Percentiles rank a stretch among this genome's conserved stretches.
phyloP scores from a whole-genome alignment of 2,113 vertebrate species.

The Papio anubis region DNA sequence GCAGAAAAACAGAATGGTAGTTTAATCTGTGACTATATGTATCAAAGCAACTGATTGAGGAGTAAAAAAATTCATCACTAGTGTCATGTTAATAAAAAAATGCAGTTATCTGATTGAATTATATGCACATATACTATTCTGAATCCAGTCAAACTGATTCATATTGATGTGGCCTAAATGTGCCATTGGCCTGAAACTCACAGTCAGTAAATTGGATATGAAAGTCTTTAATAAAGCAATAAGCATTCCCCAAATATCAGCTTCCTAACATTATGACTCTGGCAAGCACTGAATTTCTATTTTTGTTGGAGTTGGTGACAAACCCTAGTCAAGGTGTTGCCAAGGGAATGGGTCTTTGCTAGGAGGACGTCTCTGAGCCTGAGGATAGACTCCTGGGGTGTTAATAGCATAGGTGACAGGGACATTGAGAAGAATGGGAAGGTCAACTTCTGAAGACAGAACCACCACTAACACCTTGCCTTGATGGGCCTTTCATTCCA shows the following conservation, averaged over 20 bases:
- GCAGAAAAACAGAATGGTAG: conserved; percentile 51
- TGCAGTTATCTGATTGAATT: neutral
- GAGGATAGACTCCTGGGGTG: neutral
- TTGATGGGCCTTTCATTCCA: neutral
- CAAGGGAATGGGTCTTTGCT: neutral
- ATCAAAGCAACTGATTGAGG: conserved; percentile 35
- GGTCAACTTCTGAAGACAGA: neutral
- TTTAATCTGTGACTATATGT: neutral
- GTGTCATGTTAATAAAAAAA: conserved; percentile 25
- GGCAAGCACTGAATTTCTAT: neutral
- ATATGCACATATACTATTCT: neutral
- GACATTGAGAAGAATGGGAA: neutral
- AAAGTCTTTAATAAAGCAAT: conserved; percentile 51
- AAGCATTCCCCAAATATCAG: neutral
- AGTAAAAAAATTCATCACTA: conserved; percentile 17
- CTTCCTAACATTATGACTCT: neutral
- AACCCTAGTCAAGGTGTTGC: neutral
- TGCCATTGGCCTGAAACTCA: conserved; percentile 29
- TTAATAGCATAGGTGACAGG: neutral
- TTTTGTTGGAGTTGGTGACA: conserved; percentile 17
- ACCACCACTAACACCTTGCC: neutral
- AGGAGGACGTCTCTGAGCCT: neutral
- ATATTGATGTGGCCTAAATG: conserved; percentile 5
- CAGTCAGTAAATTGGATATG: conserved; percentile 15
- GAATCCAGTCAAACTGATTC: conserved; percentile 38